Conservation (phyloP, 2,888 invertebrate genomes). For the Melanostoma scalare region DNA sequence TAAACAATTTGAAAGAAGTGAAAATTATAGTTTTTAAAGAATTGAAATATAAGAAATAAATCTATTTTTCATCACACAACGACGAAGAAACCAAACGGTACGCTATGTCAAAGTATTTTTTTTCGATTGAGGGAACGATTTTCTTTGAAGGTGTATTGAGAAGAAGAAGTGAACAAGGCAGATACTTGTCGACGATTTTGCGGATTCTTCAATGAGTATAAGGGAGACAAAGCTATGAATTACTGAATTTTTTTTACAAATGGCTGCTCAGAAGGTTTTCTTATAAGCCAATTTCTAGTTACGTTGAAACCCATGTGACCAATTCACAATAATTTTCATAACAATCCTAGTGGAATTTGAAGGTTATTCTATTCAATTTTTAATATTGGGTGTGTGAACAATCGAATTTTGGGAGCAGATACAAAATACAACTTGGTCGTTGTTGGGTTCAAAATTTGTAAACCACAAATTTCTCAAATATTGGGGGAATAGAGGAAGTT, state of each 20-base stretch:
- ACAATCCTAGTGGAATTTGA: too few species aligned
- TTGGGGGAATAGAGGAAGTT: too few species aligned
- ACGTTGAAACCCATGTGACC: neutral
- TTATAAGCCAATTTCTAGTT: neutral
- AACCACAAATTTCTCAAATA: too few species aligned
- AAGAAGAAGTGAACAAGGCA: neutral
- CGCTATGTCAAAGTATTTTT: conserved; percentile 52
- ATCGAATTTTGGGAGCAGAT: too few species aligned
- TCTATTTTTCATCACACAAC: conserved; percentile 39
- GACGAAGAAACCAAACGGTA: conserved; percentile 60
- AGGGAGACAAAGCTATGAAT: conserved; percentile 8
- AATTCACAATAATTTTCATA: neutral
- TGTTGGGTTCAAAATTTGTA: too few species aligned
- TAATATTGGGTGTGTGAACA: too few species aligned
- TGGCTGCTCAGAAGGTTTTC: neutral
- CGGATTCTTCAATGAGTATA: neutral
- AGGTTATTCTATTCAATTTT: too few species aligned
- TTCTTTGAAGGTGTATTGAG: neutral
- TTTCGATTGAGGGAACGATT: neutral
- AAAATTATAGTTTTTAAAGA: neutral
- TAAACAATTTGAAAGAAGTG: neutral
- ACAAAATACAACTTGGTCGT: too few species aligned
- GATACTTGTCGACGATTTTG: neutral
- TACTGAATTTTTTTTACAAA: neutral
- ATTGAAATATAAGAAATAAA: conserved; percentile 36